These are phyloP conservation scores for Toxotes jaculatrix DNA, from an alignment of 2,113 vertebrate species.

Conservation along the genomic window DNA sequence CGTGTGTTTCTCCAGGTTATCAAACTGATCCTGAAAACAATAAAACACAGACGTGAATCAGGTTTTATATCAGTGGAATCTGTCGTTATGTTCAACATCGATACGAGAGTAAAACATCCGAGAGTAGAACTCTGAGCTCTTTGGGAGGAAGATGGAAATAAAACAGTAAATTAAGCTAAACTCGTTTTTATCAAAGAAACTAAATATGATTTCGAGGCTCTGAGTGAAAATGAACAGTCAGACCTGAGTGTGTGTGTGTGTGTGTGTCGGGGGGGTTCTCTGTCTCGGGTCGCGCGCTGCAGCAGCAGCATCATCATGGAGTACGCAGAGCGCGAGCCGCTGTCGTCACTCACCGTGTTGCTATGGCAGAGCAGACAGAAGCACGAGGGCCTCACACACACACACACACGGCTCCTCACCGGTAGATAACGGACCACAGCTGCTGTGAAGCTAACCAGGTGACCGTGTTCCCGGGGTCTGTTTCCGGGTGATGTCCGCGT, in stretches of 20 bases:
- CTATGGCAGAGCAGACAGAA: constrained; percentile 72
- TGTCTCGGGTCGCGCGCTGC: constrained; percentile 10
- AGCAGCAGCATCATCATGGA: constrained; percentile 49
- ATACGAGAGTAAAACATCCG: too few species aligned
- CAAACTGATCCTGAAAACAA: constrained; percentile 83
- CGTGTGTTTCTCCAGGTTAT: constrained; percentile 85
- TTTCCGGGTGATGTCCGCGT: background rate
- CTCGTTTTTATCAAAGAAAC: too few species aligned
- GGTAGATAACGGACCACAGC: background rate
- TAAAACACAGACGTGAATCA: background rate
- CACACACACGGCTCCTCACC: background rate
- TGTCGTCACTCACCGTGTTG: constrained; percentile 69
- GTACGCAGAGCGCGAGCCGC: constrained; percentile 41
- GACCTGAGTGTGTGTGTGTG: too few species aligned
- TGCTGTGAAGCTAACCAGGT: background rate
- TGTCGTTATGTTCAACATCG: too few species aligned
- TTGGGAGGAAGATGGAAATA: too few species aligned
- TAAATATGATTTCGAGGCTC: too few species aligned
- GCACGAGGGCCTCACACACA: constrained; percentile 37
- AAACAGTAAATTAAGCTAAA: too few species aligned
- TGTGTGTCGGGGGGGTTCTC: too few species aligned
- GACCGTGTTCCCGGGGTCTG: background rate
- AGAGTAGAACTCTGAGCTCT: too few species aligned
- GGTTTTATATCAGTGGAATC: background rate
- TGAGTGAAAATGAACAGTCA: too few species aligned